Base-by-base conservation (phyloP, 2,888 invertebrate species). In the Pristionchus maxplancki region DNA sequence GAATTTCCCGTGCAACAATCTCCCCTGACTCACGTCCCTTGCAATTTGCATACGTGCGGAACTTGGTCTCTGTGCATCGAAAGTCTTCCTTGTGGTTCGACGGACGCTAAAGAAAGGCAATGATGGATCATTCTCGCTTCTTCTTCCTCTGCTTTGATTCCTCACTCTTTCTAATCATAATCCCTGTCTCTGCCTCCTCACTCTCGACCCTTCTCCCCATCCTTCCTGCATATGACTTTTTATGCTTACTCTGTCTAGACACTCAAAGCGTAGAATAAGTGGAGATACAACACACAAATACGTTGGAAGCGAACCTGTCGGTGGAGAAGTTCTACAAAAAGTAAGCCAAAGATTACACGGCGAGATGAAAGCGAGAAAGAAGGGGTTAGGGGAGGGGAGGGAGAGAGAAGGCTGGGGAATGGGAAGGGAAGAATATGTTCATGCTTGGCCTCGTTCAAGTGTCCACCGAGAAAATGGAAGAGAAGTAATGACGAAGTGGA, bases 161-260 rank as follows among this genome's bases (percentile, higher is more conserved):
- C 48, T 48, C 67, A 48, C 53, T 58, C 34, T 50, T 40, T 89
- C 62, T 86, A 71, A 86, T 88, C 53, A 86, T 88, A 83, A 83
- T 83, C 82, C 82, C 82, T 53, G 11, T 53, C 50, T 34, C 28
- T 13, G 50, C 62, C 85, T 85, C 40, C 34, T n/a, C 50, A 31
- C 71, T 13, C n/a, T 24, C 24, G 9, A 13, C 34, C 28, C 44
- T 64, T 37, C 20, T 31, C 50, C 50, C 5, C 64, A 48, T 71
- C 86, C 50, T 87, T 71, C 48, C 44, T 5, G 64, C 40, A 37
- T 81, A 48, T 48, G 81, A 48, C 81, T 81, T 28, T 50, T 48
- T 81, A 48, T 81, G 34, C 82, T 15, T 34, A 53, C 53, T 53
- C 15, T 53, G 44, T 83, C 50, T 34, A 83, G 81, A 83, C 50